Evolutionary conservation across 2,113 vertebrate genomes (phyloP).

Genomic region (Canis aureus): DNA sequence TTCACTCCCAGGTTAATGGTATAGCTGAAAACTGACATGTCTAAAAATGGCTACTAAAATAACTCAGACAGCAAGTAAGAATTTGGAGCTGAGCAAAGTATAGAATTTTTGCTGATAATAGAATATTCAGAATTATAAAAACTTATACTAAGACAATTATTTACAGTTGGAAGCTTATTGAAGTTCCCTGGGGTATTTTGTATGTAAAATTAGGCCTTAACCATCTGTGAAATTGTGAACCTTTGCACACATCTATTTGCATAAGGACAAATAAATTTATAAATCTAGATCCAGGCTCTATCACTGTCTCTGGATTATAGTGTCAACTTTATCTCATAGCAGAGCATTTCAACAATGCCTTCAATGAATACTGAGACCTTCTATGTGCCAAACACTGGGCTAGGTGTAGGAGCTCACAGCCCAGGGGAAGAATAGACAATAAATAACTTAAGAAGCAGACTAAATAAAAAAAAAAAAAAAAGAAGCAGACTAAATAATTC

Average conservation of each 20-base stretch:
- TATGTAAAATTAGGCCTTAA: constrained; percentile 14
- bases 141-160: neutral
- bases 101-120: neutral
- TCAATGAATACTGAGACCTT: neutral
- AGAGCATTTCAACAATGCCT: constrained; percentile 1
- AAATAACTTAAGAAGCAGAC: neutral
- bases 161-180: neutral
- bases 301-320: neutral
- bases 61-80: neutral
- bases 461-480: neutral
- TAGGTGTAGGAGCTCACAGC: neutral
- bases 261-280: constrained; percentile 3
- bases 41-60: constrained; percentile 43
- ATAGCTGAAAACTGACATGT: neutral
- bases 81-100: neutral
- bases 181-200: neutral
- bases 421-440: neutral
- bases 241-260: neutral
- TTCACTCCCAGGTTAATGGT: neutral
- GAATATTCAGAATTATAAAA: neutral
- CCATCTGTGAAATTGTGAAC: constrained; percentile 8
- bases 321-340: neutral
- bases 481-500: constrained; percentile 1
- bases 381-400: neutral
- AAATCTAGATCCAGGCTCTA: neutral